Conservation (phyloP, 2,888 invertebrate genomes). For the Lumbricus terrestris region DNA sequence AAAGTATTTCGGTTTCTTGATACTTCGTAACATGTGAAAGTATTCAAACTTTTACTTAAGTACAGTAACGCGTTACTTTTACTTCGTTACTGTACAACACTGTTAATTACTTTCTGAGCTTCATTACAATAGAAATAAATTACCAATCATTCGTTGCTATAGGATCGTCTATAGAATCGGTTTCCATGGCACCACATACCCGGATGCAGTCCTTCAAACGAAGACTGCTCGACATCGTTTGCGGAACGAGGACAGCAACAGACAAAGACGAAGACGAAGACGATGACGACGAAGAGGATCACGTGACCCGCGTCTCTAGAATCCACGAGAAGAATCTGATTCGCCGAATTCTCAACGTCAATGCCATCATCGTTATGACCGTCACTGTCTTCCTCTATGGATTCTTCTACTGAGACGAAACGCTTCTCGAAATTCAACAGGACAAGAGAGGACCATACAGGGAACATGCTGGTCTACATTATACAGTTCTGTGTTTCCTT, state of each 20-base stretch:
- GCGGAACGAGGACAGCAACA: neutral
- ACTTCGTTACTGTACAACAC: too few relatives aligned
- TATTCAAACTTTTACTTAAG: too few relatives aligned
- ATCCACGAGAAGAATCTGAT: conserved; percentile 23
- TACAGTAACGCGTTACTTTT: too few relatives aligned
- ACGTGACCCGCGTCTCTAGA: conserved; percentile 11
- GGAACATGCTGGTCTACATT: neutral
- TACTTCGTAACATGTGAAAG: too few relatives aligned
- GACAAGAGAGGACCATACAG: neutral
- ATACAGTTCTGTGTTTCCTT: neutral
- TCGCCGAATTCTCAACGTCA: conserved; percentile 31
- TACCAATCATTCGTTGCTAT: neutral
- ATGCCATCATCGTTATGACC: conserved; percentile 29
- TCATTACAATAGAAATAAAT: neutral
- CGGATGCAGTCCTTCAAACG: neutral
- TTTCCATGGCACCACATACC: neutral
- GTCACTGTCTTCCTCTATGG: conserved; percentile 31
- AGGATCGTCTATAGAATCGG: neutral
- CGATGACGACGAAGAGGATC: conserved; percentile 7
- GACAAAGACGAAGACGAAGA: neutral
- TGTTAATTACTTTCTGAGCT: too few relatives aligned
- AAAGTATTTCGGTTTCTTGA: too few relatives aligned
- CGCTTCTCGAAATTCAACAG: neutral
- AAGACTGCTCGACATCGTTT: conserved; percentile 7
- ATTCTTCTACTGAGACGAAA: conserved; percentile 28